phyloP scores from a whole-genome alignment of 2,888 invertebrate species.

The Lepidonotus clava region DNA sequence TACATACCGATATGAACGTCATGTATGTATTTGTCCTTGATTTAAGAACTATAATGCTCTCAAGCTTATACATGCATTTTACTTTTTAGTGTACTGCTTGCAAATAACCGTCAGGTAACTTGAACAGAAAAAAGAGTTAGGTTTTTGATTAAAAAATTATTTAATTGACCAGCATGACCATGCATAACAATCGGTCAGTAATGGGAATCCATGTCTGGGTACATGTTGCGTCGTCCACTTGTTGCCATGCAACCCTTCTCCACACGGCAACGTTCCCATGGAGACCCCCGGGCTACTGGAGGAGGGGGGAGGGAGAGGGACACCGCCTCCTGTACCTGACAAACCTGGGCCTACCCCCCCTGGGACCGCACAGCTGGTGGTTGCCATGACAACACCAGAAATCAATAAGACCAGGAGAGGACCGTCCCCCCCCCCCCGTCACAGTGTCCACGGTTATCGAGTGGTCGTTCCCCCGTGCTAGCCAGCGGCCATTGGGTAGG shows the following conservation, averaged over 20 bases:
- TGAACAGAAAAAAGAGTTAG: too few relatives aligned
- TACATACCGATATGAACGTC: too few relatives aligned
- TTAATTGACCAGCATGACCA: too few relatives aligned
- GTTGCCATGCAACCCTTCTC: not conserved
- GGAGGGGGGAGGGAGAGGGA: not conserved
- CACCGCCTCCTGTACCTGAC: not conserved
- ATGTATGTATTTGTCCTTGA: too few relatives aligned
- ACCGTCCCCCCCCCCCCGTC: not conserved
- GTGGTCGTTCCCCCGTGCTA: not conserved
- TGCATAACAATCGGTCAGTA: too few relatives aligned
- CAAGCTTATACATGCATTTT: too few relatives aligned
- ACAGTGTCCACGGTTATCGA: constrained; percentile 18
- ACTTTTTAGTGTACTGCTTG: too few relatives aligned
- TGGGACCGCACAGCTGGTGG: constrained; percentile 53
- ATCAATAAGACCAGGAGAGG: constrained; percentile 7
- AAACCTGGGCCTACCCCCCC: not conserved
- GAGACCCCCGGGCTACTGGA: not conserved
- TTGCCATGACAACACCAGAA: constrained; percentile 49
- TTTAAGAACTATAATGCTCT: too few relatives aligned
- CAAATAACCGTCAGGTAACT: too few relatives aligned
- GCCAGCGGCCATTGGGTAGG: not conserved
- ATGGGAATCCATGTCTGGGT: too few relatives aligned
- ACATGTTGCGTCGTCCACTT: too few relatives aligned
- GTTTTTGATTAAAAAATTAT: too few relatives aligned
- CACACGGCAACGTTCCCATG: not conserved